Evolutionary conservation across 2,113 vertebrate genomes (phyloP).

Genomic region (Paramisgurnus dabryanus): DNA sequence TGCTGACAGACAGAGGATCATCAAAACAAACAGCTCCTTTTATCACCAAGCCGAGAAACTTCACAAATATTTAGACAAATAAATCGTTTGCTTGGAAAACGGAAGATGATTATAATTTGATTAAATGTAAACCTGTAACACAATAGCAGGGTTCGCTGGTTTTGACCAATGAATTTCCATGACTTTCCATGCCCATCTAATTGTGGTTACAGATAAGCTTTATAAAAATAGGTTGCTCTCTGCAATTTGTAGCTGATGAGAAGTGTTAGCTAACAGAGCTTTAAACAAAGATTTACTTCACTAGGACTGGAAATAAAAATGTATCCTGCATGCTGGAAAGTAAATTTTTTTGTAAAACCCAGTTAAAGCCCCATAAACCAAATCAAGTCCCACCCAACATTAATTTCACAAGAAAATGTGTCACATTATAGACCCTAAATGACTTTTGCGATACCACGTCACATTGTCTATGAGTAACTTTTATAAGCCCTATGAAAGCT

Average conservation of each 20-base stretch:
- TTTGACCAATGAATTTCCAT: not conserved
- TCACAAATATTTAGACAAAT: slow-evolving; percentile 29
- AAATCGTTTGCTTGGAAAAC: slow-evolving; percentile 24
- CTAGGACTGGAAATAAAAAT: too few species aligned
- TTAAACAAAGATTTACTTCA: too few species aligned
- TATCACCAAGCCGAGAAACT: slow-evolving; percentile 36
- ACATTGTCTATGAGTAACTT: not conserved
- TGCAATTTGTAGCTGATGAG: not conserved
- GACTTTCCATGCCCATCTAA: not conserved
- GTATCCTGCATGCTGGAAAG: too few species aligned
- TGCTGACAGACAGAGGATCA: slow-evolving; percentile 32
- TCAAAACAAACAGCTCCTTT: slow-evolving; percentile 40
- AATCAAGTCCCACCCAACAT: not conserved
- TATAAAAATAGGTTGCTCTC: not conserved
- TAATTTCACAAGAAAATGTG: not conserved
- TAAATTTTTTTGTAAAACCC: not conserved
- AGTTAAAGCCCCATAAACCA: not conserved
- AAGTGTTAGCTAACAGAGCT: too few species aligned
- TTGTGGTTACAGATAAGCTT: too few species aligned
- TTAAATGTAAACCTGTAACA: not conserved
- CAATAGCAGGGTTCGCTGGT: not conserved
- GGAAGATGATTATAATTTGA: slow-evolving; percentile 3
- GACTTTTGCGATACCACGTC: not conserved
- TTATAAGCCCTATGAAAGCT: not conserved
- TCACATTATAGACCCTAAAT: slow-evolving; percentile 1